Evolutionary conservation across 2,797 vertebrate species (phyloP).

Genomic region (Chelmon rostratus): DNA sequence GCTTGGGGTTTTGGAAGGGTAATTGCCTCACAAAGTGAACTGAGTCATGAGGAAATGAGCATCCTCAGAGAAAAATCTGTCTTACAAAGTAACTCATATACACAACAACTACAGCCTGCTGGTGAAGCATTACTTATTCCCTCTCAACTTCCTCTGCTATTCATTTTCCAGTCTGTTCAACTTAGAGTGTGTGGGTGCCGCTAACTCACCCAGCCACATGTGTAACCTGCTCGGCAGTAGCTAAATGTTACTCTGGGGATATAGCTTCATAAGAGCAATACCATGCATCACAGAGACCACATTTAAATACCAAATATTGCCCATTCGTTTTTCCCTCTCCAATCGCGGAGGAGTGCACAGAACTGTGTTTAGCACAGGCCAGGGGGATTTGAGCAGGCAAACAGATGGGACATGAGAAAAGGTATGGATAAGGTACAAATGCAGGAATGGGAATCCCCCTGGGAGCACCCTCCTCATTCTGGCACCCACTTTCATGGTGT

Average conservation of each 20-base stretch:
- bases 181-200: constrained; percentile 82
- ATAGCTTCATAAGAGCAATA: constrained; percentile 83
- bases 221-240: constrained; percentile 82
- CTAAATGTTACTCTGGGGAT: constrained; percentile 86
- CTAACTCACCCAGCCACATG: constrained; percentile 78
- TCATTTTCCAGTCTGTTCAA: constrained; percentile 80
- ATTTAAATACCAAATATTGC: constrained; percentile 88
- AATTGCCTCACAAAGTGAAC: constrained; percentile 80
- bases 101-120: constrained; percentile 76
- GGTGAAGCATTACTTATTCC: constrained; percentile 82
- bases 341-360: constrained; percentile 70
- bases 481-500: constrained; percentile 82
- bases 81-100: constrained; percentile 79
- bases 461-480: constrained; percentile 77
- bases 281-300: constrained; percentile 86
- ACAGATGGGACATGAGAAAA: constrained; percentile 86
- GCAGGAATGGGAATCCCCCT: constrained; percentile 71
- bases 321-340: constrained; percentile 83
- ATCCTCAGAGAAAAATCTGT: constrained; percentile 76
- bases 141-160: constrained; percentile 79
- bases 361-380: constrained; percentile 84
- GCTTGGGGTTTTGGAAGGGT: constrained; percentile 74
- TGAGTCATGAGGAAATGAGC: constrained; percentile 79
- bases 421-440: constrained; percentile 85
- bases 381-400: constrained; percentile 86